Evolutionary conservation across 2,113 vertebrate genomes (phyloP).

Genomic region (Carettochelys insculpta): DNA sequence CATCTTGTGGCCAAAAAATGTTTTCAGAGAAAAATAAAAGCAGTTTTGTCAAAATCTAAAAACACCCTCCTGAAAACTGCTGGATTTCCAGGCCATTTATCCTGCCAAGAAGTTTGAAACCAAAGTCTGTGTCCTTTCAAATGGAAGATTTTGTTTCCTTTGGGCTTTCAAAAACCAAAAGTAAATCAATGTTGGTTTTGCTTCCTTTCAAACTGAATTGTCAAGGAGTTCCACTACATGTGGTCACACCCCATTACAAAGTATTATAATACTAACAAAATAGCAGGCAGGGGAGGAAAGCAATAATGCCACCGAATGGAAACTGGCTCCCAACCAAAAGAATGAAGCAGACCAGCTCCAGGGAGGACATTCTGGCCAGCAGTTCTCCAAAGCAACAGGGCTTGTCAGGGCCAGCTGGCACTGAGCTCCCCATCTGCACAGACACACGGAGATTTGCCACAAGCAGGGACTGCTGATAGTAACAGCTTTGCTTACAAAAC

Average conservation of each 20-base stretch:
- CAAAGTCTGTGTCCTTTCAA: background rate
- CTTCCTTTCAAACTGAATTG: background rate
- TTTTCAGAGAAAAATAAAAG: too few relatives aligned
- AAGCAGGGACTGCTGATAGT: conserved; percentile 25
- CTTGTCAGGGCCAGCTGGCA: background rate
- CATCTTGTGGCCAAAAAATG: background rate
- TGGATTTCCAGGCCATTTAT: background rate
- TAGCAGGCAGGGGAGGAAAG: background rate
- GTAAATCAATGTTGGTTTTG: background rate
- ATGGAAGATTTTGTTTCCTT: background rate
- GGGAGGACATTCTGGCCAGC: background rate
- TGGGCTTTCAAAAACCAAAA: background rate
- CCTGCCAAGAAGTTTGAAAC: background rate
- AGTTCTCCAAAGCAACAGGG: background rate
- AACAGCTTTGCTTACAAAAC: background rate
- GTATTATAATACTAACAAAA: background rate
- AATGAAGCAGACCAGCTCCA: background rate
- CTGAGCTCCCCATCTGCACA: fast-evolving
- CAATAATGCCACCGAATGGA: fast-evolving
- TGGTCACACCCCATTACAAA: background rate
- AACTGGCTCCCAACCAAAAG: background rate
- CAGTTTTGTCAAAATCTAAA: background rate
- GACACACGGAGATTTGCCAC: background rate
- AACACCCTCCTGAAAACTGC: fast-evolving
- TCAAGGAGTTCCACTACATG: background rate